A percentile compares a stretch with the other conserved stretches of the same genome.
Conservation (phyloP, 2,888 invertebrate species). For the Tiphia femorata region DNA sequence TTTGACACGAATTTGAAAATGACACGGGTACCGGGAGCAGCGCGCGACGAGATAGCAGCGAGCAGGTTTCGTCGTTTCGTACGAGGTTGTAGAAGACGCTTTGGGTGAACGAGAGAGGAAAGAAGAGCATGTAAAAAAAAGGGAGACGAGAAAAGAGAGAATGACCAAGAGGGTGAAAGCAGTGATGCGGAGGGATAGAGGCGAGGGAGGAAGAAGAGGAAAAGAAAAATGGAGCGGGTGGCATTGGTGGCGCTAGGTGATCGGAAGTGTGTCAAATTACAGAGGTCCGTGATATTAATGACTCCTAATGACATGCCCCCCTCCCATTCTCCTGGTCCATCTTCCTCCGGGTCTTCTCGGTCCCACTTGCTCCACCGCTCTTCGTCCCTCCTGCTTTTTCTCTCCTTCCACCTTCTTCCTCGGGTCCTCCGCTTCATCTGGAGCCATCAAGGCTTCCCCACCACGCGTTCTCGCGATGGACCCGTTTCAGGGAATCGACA, state of each 20-base stretch:
- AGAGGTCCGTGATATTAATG: constrained; percentile 66
- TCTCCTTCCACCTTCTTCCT: constrained; percentile 10
- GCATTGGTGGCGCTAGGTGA: constrained; percentile 62
- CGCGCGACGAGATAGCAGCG: neutral
- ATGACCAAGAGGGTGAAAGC: neutral
- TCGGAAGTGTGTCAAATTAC: constrained; percentile 69
- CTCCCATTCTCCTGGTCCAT: constrained; percentile 27
- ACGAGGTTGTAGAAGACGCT: no score
- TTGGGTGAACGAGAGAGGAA: neutral
- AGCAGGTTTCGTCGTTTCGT: constrained; percentile 4
- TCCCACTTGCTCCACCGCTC: constrained; percentile 6
- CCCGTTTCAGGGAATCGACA: constrained; percentile 65
- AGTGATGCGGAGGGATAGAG: constrained; percentile 1
- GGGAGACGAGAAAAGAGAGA: constrained; percentile 1
- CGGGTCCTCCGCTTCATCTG: neutral
- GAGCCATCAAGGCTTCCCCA: constrained; percentile 10
- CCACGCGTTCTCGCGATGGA: constrained; percentile 11
- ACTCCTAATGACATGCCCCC: constrained; percentile 66
- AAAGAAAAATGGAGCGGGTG: constrained; percentile 45
- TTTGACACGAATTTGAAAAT: constrained; percentile 3
- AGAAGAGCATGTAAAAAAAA: neutral
- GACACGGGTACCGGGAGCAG: constrained; percentile 15
- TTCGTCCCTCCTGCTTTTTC: constrained; percentile 13
- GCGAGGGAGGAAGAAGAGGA: constrained; percentile 9
- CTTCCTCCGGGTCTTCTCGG: constrained; percentile 24